These are phyloP conservation scores for Tapirus terrestris DNA, from an alignment of 2,113 vertebrate genomes.

Conservation along the genomic window DNA sequence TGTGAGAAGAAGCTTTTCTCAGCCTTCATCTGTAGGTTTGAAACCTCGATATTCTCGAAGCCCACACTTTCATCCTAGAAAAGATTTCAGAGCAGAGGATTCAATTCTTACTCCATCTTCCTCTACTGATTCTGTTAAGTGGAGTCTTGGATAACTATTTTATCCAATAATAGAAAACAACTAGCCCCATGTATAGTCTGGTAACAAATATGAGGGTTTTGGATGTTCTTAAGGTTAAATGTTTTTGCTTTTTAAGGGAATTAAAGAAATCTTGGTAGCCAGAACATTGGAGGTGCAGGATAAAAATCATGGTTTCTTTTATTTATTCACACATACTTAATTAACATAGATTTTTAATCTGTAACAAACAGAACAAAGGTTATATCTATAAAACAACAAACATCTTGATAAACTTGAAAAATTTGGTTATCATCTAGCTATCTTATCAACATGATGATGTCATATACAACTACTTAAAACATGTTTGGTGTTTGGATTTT, in stretches of 20 bases:
- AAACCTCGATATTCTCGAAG: constrained; percentile 75
- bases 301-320: constrained; percentile 81
- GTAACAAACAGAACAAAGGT: constrained; percentile 42
- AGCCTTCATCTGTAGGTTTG: constrained; percentile 70
- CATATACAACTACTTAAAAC: constrained; percentile 51
- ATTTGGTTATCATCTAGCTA: not conserved
- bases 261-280: constrained; percentile 42
- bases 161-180: constrained; percentile 56
- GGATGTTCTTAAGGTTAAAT: constrained; percentile 66
- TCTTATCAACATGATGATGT: constrained; percentile 33
- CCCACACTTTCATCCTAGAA: constrained; percentile 74
- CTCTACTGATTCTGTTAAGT: constrained; percentile 81
- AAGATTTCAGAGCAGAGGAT: constrained; percentile 81
- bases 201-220: constrained; percentile 48
- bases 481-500: constrained; percentile 46
- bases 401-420: constrained; percentile 54
- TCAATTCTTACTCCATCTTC: constrained; percentile 68
- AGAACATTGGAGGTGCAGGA: constrained; percentile 45
- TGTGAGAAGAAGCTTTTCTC: constrained; percentile 83
- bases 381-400: not conserved
- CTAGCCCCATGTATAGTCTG: constrained; percentile 52
- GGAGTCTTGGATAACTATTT: constrained; percentile 70
- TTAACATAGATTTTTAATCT: constrained; percentile 63
- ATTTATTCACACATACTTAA: constrained; percentile 56
- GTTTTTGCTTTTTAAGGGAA: constrained; percentile 58